phyloP scores from a whole-genome alignment of 2,113 vertebrate genomes.

The Oryzias melastigma region DNA sequence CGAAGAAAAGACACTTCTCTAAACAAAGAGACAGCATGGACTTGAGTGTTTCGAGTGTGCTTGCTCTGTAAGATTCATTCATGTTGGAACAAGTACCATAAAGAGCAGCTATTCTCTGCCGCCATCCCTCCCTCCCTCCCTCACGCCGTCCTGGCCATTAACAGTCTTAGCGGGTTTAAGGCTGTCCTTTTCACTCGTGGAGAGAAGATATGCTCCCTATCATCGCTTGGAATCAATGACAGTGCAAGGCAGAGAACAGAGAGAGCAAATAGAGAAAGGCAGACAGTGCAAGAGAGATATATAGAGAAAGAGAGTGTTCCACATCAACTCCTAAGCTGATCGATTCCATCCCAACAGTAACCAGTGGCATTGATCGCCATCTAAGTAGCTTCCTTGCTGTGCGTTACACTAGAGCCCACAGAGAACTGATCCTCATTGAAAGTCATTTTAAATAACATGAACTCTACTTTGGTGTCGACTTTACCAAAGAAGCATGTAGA shows the following conservation, averaged over 20 bases:
- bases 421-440: constrained; percentile 32
- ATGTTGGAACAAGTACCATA: constrained; percentile 11
- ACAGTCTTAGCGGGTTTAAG: constrained; percentile 30
- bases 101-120: constrained; percentile 13
- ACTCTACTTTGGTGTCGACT: neutral
- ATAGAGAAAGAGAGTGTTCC: constrained; percentile 57
- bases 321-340: constrained; percentile 68
- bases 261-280: constrained; percentile 44
- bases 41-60: neutral
- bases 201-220: constrained; percentile 46
- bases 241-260: constrained; percentile 36
- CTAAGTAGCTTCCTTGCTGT: constrained; percentile 68
- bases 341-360: constrained; percentile 68
- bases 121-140: neutral
- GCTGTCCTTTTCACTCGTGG: constrained; percentile 30
- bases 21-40: constrained; percentile 1
- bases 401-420: constrained; percentile 55
- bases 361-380: constrained; percentile 69
- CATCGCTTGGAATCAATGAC: constrained; percentile 49
- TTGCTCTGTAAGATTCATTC: constrained; percentile 15
- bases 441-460: constrained; percentile 7
- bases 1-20: constrained; percentile 1
- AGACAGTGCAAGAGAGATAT: constrained; percentile 40
- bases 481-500: too few species aligned
- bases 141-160: constrained; percentile 34